phyloP scores from a whole-genome alignment of 2,113 vertebrate genomes.

The Dendropsophus ebraccatus region DNA sequence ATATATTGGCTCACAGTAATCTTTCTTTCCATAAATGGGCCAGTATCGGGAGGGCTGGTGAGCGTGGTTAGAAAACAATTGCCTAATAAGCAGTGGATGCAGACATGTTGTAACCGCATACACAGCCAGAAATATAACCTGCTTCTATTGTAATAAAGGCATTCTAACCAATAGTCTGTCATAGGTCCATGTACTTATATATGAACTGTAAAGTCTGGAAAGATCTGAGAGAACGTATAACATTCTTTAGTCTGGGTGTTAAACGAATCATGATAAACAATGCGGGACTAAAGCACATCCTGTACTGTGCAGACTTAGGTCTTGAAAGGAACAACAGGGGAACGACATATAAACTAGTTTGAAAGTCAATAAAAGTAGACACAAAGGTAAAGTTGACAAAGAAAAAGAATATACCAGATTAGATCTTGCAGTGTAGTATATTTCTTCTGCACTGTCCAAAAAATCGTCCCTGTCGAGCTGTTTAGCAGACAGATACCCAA shows the following conservation, averaged over 20 bases:
- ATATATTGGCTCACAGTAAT: not conserved
- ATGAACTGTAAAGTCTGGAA: not conserved
- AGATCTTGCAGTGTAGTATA: constrained; percentile 99
- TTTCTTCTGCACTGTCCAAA: constrained; percentile 98
- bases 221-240: not conserved
- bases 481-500: constrained; percentile 88
- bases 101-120: no score
- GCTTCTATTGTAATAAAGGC: no score
- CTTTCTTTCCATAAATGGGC: not conserved
- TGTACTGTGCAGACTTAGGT: not conserved
- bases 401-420: constrained; percentile 92
- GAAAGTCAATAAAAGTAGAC: constrained; percentile 63
- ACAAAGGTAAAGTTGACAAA: constrained; percentile 73
- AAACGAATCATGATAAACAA: not conserved
- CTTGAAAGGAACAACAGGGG: not conserved
- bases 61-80: not conserved
- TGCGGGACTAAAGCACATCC: not conserved
- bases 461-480: constrained; percentile 94
- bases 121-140: no score
- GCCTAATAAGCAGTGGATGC: no score
- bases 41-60: not conserved
- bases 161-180: not conserved
- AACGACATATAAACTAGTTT: constrained; percentile 5
- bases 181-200: not conserved
- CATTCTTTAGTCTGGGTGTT: not conserved